Base-by-base conservation (phyloP, 2,888 invertebrate genomes). In the Coecobrya sp. region DNA sequence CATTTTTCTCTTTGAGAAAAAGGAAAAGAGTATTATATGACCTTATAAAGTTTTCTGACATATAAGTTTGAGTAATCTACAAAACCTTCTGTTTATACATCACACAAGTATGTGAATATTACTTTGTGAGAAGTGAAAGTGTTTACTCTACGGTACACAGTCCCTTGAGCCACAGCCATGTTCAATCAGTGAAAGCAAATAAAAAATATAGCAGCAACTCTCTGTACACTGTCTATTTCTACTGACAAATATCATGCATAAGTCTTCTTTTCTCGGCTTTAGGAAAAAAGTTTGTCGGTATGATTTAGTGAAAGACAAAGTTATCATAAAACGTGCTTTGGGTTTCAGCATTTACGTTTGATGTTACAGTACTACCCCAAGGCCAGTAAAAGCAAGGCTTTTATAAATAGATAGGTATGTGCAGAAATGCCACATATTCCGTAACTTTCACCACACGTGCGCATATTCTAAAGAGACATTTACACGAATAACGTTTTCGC, bases 311-410 rank as follows among this genome's bases (percentile, higher is more conserved):
- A 49, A 27, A 65, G 65, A 27, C 13, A 65, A 65, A 65, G 65
- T 65, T 16, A 65, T 27, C 65, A 65, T 65, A 27, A 27, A 65
- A 65, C 65, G 65, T 27, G 65, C 65, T 65, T 65, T 65, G 25
- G 59, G 59, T 59, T 65, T 65, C 7, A 27, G 59, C 10, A 19
- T n/a, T 65, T 10, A 11, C 27, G 27, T 65, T 65, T 65, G 27
- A 16, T 7, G 27, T 7, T 65, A 1, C 1, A 5, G 22, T 5
- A 55, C n/a, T 59, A 0, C 11, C 1, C 59, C 22, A 19, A 19
- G 19, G 59, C n/a, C n/a, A 8, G 16, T 13, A 0, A 59, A 59
- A 59, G 22, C 59, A 8, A 59, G 16, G 19, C 36, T 45, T 45
- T 45, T 10, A 55, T 16, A 55, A 16, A 3, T 16, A 59, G n/a